phyloP scores from a whole-genome alignment of 2,888 invertebrate genomes.

The Polietes domitor region DNA sequence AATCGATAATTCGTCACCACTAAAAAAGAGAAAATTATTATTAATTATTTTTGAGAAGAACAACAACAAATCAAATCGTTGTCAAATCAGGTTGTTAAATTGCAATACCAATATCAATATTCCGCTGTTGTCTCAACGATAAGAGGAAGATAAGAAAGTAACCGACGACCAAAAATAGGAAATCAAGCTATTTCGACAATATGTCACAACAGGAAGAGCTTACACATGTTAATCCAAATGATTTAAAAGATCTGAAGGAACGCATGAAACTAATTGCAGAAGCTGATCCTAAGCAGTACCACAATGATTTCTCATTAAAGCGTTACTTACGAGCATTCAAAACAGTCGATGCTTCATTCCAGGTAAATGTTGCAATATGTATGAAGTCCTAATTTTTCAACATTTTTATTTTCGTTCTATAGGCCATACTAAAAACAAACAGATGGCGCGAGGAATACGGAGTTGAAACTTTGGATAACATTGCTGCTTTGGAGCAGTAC shows the following conservation, averaged over 20 bases:
- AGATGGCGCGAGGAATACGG: constrained; percentile 90
- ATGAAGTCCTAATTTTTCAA: background rate
- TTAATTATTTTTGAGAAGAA: constrained; percentile 20
- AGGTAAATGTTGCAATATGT: constrained; percentile 81
- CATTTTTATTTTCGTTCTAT: constrained; percentile 70
- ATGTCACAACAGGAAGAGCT: constrained; percentile 79
- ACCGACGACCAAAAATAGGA: constrained; percentile 1
- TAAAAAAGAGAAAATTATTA: constrained; percentile 24
- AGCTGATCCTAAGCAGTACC: constrained; percentile 88
- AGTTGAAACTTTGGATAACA: constrained; percentile 82
- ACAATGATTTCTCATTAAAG: constrained; percentile 87
- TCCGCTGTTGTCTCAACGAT: background rate
- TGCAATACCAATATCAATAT: no score
- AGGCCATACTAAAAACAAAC: constrained; percentile 90
- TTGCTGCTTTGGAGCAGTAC: constrained; percentile 83
- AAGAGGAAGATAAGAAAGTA: constrained; percentile 25
- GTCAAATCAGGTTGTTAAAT: no score
- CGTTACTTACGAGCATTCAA: constrained; percentile 89
- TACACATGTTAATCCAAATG: constrained; percentile 83
- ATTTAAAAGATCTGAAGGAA: constrained; percentile 85
- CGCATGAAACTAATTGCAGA: constrained; percentile 88
- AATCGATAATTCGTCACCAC: no score
- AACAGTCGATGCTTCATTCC: constrained; percentile 87
- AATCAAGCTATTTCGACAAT: constrained; percentile 66
- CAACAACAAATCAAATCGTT: background rate